These are phyloP conservation scores for Buceros bicornis DNA, from an alignment of 2,797 vertebrate genomes.

Conservation along the genomic window DNA sequence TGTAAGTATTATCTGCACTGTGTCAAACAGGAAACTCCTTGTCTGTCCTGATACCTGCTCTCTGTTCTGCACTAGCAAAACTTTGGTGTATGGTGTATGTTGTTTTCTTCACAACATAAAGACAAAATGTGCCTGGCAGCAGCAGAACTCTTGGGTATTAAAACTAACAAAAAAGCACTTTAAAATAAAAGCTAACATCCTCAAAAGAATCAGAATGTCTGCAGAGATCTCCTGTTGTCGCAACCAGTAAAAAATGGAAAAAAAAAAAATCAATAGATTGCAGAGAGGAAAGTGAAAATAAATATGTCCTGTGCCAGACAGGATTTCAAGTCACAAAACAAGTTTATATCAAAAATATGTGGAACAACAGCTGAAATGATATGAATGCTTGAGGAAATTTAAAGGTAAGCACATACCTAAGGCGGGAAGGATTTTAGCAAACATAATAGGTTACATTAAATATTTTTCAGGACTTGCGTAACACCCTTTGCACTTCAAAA, in stretches of 20 bases:
- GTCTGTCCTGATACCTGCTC: neutral
- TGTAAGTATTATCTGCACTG: neutral
- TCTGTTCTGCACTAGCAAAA: constrained; percentile 15
- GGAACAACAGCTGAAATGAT: neutral
- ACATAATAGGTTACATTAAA: neutral
- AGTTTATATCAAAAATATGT: neutral
- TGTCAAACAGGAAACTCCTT: neutral
- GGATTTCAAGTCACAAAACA: neutral
- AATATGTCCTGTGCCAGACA: neutral
- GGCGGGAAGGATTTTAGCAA: neutral
- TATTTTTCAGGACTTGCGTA: neutral
- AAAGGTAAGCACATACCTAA: neutral
- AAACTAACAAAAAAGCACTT: neutral
- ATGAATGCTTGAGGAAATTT: neutral
- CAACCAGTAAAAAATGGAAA: neutral
- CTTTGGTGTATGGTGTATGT: neutral
- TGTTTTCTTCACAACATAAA: neutral
- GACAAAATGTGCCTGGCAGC: constrained; percentile 7
- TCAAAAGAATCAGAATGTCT: neutral
- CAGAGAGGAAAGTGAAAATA: neutral
- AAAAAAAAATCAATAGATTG: neutral
- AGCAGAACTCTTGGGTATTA: neutral
- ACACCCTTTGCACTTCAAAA: neutral
- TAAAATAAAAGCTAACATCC: constrained; percentile 20
- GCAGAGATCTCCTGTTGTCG: neutral